These are phyloP conservation scores for Saccostrea cuccullata DNA, from an alignment of 1,140 invertebrate genomes.

Conservation along the genomic window DNA sequence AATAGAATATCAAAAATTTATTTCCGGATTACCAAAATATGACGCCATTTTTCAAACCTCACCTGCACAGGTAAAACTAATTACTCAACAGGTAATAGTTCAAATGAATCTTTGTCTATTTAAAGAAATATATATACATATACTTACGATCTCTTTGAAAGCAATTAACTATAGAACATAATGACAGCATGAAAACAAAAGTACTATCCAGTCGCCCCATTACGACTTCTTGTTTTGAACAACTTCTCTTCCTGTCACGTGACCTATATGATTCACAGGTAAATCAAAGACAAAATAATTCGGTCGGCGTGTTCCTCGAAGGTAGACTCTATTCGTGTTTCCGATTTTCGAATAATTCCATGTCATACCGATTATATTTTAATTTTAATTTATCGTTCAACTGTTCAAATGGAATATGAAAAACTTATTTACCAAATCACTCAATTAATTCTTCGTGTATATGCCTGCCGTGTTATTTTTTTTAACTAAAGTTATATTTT, in stretches of 20 bases:
- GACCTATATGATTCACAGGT: slow-evolving; percentile 12
- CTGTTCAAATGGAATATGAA: too few relatives aligned
- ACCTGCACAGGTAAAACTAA: slow-evolving; percentile 25
- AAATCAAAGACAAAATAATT: neutral
- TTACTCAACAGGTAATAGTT: neutral
- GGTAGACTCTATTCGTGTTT: too few relatives aligned
- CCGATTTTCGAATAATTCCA: too few relatives aligned
- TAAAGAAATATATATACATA: neutral
- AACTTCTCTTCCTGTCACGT: slow-evolving; percentile 18
- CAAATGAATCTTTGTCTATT: neutral
- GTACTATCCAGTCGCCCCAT: slow-evolving; percentile 21
- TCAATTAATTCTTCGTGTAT: too few relatives aligned
- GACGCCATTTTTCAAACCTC: neutral
- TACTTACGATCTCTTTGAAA: slow-evolving; percentile 40
- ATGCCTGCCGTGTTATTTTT: too few relatives aligned
- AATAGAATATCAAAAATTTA: neutral
- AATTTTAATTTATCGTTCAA: too few relatives aligned
- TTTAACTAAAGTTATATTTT: too few relatives aligned
- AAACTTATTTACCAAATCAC: too few relatives aligned
- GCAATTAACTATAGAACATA: neutral
- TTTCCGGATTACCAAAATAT: slow-evolving; percentile 8
- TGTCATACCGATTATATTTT: too few relatives aligned
- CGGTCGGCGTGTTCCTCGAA: too few relatives aligned
- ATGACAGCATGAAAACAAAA: neutral
- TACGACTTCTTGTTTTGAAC: slow-evolving; percentile 30